A percentile compares a stretch with the other conserved stretches of the same genome.
phyloP scores from a whole-genome alignment of 2,113 vertebrate genomes.

The Sclerurus mexicanus region DNA sequence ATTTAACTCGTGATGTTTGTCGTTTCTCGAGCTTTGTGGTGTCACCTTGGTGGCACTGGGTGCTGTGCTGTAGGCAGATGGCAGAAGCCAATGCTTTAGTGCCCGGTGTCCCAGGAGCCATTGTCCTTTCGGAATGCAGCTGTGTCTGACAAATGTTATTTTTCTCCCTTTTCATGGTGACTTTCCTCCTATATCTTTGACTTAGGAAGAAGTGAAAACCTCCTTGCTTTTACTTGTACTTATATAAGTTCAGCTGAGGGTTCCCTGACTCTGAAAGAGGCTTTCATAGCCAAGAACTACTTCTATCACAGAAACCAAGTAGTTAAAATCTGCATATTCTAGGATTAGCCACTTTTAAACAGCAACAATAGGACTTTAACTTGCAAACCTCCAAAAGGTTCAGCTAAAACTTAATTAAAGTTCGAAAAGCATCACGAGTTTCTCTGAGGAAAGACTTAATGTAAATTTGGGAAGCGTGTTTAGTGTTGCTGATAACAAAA shows the following conservation, averaged over 20 bases:
- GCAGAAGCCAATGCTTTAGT: neutral
- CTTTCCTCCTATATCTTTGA: neutral
- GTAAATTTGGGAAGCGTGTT: neutral
- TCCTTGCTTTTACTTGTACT: neutral
- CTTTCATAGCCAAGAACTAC: neutral
- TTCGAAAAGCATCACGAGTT: neutral
- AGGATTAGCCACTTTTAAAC: neutral
- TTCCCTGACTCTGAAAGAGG: neutral
- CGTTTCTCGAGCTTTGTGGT: neutral
- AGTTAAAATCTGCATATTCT: neutral
- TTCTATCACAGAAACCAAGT: neutral
- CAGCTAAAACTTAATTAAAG: neutral
- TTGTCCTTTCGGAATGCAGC: neutral
- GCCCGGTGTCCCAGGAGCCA: too few relatives aligned
- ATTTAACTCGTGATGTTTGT: neutral
- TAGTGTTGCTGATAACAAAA: neutral
- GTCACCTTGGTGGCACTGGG: neutral
- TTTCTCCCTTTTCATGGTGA: neutral
- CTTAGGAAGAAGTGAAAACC: neutral
- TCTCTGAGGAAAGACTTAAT: neutral
- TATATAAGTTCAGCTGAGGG: neutral
- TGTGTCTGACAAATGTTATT: neutral
- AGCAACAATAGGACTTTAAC: neutral
- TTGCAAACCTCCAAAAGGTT: neutral
- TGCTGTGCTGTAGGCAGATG: neutral